Evolutionary conservation across 2,888 invertebrate genomes (phyloP), one percentile per base, ranked within the genome.

Genomic region (Brachylomia viminalis): DNA sequence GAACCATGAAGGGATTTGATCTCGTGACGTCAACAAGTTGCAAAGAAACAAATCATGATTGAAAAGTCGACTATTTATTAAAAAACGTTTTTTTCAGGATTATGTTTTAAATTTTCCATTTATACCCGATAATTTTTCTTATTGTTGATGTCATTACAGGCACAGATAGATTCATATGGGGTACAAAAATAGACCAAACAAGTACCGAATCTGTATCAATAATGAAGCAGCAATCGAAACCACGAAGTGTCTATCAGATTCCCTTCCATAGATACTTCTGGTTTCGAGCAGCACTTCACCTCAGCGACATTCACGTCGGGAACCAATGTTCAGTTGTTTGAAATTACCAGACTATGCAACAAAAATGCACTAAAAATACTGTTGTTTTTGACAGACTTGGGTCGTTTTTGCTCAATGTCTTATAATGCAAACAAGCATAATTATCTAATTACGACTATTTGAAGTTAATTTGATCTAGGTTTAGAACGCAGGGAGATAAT

Each of bases 1-100:
- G 83, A 81, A 78, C 79, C 80, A 54, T n/a, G 58, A 82, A 68
- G 54, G 69, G 58, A 54, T 85, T 72, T 38, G 61, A 81, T 68
- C 64, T 69, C 33, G 58, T 56, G 59, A 6, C 33, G 65, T 65
- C 27, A 59, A 52, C 30, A 58, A 47, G 72, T 61, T 42, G 1
- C 13, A 20, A 5, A 17, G 42, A 56, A 47, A 66, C 30, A 15
- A 5, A 11, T 38, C 7, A n/a, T 38, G 8, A 47, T 47, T n/a
- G 8, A 1, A 15, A 30, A 30, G 1, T 49, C 10, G 30, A 52
- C 5, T 11, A 27, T 7, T 4, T 11, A 38, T 13, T 20, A 13
- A 8, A 17, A 7, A 42, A 15, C 1, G 20, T 20, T 45, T 23
- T 23, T 42, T 56, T 10, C 13, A 23, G 27, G 58, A 27, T 42